Evolutionary conservation across 1,140 invertebrate species (phyloP).

Genomic region (Physella acuta): DNA sequence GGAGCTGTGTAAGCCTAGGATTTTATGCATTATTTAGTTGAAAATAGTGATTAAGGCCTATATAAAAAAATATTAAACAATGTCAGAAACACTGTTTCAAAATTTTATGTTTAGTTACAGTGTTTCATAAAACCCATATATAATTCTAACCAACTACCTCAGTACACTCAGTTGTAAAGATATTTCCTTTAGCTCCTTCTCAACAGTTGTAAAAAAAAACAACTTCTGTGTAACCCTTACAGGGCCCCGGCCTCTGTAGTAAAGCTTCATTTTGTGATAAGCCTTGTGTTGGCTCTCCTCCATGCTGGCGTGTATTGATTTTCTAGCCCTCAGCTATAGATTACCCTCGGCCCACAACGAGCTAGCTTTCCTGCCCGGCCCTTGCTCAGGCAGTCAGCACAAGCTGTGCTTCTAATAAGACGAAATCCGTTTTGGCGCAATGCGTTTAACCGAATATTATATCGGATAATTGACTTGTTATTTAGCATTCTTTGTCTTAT

Average conservation of each 20-base stretch:
- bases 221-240: no score
- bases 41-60: no score
- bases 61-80: no score
- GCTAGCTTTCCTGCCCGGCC: conserved; percentile 16
- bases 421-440: conserved; percentile 8
- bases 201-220: no score
- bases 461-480: not conserved
- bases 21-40: no score
- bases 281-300: conserved; percentile 25
- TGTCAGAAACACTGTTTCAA: no score
- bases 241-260: conserved; percentile 18
- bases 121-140: no score
- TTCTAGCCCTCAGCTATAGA: conserved; percentile 28
- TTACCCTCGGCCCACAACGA: conserved; percentile 24
- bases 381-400: conserved; percentile 14
- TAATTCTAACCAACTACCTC: no score
- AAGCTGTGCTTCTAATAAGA: conserved; percentile 23
- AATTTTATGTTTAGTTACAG: no score
- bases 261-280: conserved; percentile 28
- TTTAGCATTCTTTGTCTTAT: not conserved
- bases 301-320: conserved; percentile 27
- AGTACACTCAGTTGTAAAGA: no score
- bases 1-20: no score
- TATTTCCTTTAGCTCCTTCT: no score
- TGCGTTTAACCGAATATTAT: not conserved